Evolutionary conservation across 2,888 invertebrate species (phyloP).

Genomic region (Protophormia terraenovae): DNA sequence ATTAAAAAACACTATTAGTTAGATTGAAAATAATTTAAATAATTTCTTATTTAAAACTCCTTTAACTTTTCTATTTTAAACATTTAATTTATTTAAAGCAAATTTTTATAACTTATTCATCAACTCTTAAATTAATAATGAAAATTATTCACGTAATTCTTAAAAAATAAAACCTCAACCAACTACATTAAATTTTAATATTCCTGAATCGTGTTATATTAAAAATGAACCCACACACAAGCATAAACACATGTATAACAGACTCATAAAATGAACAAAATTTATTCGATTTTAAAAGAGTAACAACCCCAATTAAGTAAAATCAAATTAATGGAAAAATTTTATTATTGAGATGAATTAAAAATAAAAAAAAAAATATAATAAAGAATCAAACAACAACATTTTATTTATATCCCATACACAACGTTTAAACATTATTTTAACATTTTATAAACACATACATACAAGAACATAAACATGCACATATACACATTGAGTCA

Average conservation of each 20-base stretch:
- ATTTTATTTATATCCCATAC: conserved; percentile 7
- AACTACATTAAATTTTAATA: conserved; percentile 40
- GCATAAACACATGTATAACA: too few relatives aligned
- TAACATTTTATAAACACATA: neutral
- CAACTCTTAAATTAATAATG: neutral
- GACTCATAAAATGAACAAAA: conserved; percentile 25
- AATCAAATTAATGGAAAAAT: conserved; percentile 61
- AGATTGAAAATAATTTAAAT: too few relatives aligned
- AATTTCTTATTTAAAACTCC: too few relatives aligned
- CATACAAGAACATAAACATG: too few relatives aligned
- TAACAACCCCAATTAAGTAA: conserved; percentile 59
- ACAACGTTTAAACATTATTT: conserved; percentile 4
- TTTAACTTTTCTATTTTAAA: too few relatives aligned
- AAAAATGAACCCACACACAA: neutral
- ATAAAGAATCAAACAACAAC: neutral
- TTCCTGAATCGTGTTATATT: conserved; percentile 34
- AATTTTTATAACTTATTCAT: neutral
- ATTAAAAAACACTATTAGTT: too few relatives aligned
- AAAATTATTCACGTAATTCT: conserved; percentile 25
- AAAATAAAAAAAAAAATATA: neutral
- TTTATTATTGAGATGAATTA: conserved; percentile 49
- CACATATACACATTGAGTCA: neutral
- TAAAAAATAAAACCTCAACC: neutral
- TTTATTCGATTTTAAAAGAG: conserved; percentile 62
- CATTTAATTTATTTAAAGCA: neutral